A percentile compares a stretch with the other conserved stretches of the same genome.
Conservation (phyloP, 2,888 invertebrate genomes). For the Prosopocoilus inquinatus region DNA sequence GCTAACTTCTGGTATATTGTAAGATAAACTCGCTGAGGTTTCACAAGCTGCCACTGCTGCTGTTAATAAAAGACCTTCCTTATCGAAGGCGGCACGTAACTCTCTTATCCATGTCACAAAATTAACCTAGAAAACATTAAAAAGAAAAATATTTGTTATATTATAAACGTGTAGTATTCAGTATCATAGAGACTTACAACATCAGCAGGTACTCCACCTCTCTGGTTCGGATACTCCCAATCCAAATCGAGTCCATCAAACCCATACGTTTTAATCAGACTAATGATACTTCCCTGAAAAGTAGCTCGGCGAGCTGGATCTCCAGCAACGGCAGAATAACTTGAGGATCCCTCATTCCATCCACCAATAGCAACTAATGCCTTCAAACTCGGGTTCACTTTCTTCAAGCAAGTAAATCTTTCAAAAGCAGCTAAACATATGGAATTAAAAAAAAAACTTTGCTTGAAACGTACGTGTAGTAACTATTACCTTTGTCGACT, state of each 20-base stretch:
- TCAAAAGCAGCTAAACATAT: conserved; percentile 49
- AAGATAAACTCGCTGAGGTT: conserved; percentile 46
- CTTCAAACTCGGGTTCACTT: conserved; percentile 54
- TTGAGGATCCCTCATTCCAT: conserved; percentile 58
- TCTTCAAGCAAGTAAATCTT: conserved; percentile 57
- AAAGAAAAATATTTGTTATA: neutral
- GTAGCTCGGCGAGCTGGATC: conserved; percentile 47
- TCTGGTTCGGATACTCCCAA: conserved; percentile 67
- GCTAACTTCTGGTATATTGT: conserved; percentile 56
- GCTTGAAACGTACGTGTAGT: conserved; percentile 10
- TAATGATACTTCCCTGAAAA: conserved; percentile 58
- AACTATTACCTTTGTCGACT: conserved; percentile 51
- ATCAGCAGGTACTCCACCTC: conserved; percentile 47
- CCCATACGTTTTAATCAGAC: conserved; percentile 55
- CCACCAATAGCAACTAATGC: conserved; percentile 64
- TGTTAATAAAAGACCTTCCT: conserved; percentile 55
- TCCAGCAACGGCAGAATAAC: conserved; percentile 50
- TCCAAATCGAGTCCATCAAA: conserved; percentile 73
- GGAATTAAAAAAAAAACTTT: too few species aligned
- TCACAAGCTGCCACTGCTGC: conserved; percentile 56
- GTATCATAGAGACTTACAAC: conserved; percentile 32
- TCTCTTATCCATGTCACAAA: conserved; percentile 56
- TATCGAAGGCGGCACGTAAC: conserved; percentile 54
- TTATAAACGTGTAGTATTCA: too few species aligned
- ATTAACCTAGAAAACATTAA: conserved; percentile 9